Evolutionary conservation across 2,888 invertebrate species (phyloP), one percentile per base, ranked within the genome.

Genomic region (Augochlorella aurata): DNA sequence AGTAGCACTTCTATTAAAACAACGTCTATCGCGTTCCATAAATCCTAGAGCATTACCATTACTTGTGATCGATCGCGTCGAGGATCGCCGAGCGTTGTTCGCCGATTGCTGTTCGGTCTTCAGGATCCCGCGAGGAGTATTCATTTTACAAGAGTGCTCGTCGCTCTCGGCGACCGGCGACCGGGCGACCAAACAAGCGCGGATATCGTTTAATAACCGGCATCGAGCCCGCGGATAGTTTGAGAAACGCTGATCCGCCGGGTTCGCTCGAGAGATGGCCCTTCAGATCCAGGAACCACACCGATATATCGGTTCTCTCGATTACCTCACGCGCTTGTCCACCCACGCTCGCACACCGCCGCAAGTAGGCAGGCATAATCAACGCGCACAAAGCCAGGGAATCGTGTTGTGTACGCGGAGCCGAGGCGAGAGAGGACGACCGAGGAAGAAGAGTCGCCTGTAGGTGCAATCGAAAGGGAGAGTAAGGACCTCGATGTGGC

Each of bases 351-450:
- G 68, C 75, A 72, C 72, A 63, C 77, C 21, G 18, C 18, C 66
- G 68, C 71, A 74, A 79, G 74, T 81, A 74, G 77, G 79, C n/a
- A 73, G 74, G 81, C 84, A 84, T 85, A 85, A 86, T 86, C 83
- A 82, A 75, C 83, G 80, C 77, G 85, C 75, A 88, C 89, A 90
- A 89, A 90, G 86, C 89, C 88, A 87, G 88, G 88, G 90, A 88
- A 90, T 90, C 85, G 85, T 86, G 87, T 73, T 85, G 79, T 52
- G 7, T 18, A 8, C 74, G 83, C 77, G 74, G 68, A 72, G 77
- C 72, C 68, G 63, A 47, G 18, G 77, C 72, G 66, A 75, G 65
- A 12, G 82, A 71, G 76, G 58, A 47, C 50, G 63, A 63, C 52
- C 47, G 47, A 61, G 52, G 54, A 68, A 82, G 75, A 72, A 58